Evolutionary conservation across 2,113 vertebrate genomes (phyloP).

Genomic region (Collichthys lucidus): DNA sequence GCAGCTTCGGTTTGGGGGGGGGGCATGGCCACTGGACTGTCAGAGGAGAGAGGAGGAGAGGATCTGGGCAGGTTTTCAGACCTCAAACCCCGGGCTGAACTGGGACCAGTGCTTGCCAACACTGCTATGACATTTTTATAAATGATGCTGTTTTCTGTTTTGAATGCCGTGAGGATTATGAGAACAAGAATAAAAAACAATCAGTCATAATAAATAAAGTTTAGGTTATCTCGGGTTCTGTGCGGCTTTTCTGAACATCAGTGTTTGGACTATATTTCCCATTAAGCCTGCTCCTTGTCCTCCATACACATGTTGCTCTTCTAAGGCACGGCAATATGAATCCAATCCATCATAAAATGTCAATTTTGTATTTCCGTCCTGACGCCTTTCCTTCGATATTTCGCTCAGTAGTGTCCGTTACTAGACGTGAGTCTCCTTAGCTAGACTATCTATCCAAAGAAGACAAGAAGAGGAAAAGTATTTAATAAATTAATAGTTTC

Average conservation of each 20-base stretch:
- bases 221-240: not conserved
- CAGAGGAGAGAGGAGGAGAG: constrained; percentile 25
- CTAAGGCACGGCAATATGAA: not conserved
- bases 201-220: not conserved
- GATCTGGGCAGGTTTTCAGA: constrained; percentile 37
- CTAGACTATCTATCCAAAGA: no score
- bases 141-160: constrained; percentile 31
- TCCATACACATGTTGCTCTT: not conserved
- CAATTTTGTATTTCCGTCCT: no score
- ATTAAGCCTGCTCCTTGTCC: constrained; percentile 58
- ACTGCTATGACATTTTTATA: constrained; percentile 17
- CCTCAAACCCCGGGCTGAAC: constrained; percentile 15
- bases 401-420: no score
- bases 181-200: not conserved
- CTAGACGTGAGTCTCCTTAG: no score
- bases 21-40: constrained; percentile 26
- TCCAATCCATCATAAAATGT: not conserved
- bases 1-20: constrained; percentile 23
- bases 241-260: not conserved
- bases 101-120: not conserved
- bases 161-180: constrained; percentile 24
- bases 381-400: no score
- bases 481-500: no score
- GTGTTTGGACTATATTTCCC: constrained; percentile 3
- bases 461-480: no score